These are phyloP conservation scores for Pampusana beccarii DNA, from an alignment of 2,113 vertebrate species.

Conservation along the genomic window DNA sequence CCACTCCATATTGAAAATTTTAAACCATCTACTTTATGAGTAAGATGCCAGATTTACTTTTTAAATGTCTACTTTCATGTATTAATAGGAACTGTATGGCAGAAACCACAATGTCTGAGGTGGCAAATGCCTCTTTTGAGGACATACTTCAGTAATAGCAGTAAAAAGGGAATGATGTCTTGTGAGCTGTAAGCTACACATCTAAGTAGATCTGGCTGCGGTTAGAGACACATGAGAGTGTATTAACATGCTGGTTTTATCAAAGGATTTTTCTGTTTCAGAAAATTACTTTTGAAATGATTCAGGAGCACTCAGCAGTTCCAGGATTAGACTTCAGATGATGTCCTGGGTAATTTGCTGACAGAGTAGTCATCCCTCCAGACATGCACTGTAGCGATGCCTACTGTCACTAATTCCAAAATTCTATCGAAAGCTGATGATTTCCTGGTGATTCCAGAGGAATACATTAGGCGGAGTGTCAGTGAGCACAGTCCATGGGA, in stretches of 20 bases:
- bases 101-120: background rate
- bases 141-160: background rate
- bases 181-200: background rate
- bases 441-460: background rate
- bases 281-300: background rate
- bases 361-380: background rate
- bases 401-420: background rate
- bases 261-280: conserved; percentile 21
- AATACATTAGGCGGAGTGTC: background rate
- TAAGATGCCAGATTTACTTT: background rate
- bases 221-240: background rate
- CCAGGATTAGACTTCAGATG: background rate
- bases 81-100: background rate
- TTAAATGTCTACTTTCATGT: background rate
- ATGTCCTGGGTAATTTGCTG: background rate
- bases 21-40: background rate
- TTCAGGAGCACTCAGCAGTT: background rate
- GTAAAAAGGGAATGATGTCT: background rate
- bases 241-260: conserved; percentile 8
- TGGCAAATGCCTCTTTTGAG: background rate
- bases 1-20: background rate
- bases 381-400: background rate
- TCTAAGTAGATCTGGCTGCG: background rate
- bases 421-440: background rate
- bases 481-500: background rate